These are phyloP conservation scores for Onychostoma macrolepis DNA, from an alignment of 2,113 vertebrate genomes.

Conservation along the genomic window DNA sequence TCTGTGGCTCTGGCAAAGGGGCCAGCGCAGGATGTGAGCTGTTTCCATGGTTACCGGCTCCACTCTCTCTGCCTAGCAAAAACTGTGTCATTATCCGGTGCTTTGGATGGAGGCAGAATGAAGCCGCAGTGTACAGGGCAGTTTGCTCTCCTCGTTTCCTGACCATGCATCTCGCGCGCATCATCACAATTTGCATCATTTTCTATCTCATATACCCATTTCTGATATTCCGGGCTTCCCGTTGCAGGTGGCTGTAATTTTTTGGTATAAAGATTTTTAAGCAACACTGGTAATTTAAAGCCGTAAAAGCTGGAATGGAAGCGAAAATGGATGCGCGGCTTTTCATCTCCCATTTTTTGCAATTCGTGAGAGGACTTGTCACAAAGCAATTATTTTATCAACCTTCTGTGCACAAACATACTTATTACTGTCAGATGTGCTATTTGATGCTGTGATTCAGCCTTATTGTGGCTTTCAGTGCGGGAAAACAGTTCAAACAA, in stretches of 20 bases:
- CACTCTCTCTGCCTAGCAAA: conserved; percentile 73
- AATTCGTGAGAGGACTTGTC: conserved; percentile 22
- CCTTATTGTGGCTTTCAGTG: background rate
- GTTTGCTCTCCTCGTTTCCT: conserved; percentile 48
- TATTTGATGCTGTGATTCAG: conserved; percentile 22
- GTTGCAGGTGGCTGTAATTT: conserved; percentile 18
- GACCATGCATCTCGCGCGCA: conserved; percentile 54
- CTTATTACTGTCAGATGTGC: conserved; percentile 29
- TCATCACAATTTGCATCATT: conserved; percentile 65
- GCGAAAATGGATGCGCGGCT: conserved; percentile 59
- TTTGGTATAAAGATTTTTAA: conserved; percentile 58
- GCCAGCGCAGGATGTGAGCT: conserved; percentile 76
- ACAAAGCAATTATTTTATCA: conserved; percentile 38
- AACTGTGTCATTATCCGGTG: conserved; percentile 82
- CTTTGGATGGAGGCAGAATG: conserved; percentile 69
- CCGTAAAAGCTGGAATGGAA: conserved; percentile 60
- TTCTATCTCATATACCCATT: conserved; percentile 49
- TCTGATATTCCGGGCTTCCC: conserved; percentile 13
- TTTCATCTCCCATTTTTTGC: conserved; percentile 43
- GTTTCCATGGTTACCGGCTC: conserved; percentile 81
- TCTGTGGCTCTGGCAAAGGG: conserved; percentile 56
- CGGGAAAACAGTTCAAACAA: background rate
- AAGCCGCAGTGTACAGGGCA: conserved; percentile 52
- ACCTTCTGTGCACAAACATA: background rate
- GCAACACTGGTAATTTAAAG: conserved; percentile 62